Percentiles rank a stretch among this genome's conserved stretches.
phyloP scores from a whole-genome alignment of 2,888 invertebrate genomes.

The Tenthredo distinguenda region DNA sequence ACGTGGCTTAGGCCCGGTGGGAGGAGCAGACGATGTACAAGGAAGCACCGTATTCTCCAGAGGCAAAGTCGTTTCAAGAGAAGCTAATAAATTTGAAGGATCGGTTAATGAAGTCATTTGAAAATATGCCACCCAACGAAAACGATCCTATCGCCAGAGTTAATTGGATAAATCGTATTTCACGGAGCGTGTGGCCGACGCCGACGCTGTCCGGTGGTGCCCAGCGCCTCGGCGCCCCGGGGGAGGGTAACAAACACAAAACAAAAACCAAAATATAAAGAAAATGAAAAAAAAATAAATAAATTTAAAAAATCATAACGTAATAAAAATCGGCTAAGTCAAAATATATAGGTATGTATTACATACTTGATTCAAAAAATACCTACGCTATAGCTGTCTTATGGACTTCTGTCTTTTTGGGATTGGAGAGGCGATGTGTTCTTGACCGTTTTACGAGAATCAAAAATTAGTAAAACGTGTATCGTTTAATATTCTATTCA shows the following conservation, averaged over 20 bases:
- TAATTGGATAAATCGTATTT: constrained; percentile 74
- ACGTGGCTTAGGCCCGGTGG: not conserved
- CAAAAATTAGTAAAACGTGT: constrained; percentile 13
- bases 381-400: not conserved
- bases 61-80: constrained; percentile 19
- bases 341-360: not conserved
- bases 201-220: constrained; percentile 23
- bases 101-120: constrained; percentile 75
- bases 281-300: not conserved
- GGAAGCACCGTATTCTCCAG: constrained; percentile 28
- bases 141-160: constrained; percentile 71
- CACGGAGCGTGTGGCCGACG: constrained; percentile 58
- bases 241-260: constrained; percentile 29
- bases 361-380: not conserved
- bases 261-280: not conserved
- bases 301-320: not conserved
- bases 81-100: constrained; percentile 72
- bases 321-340: not conserved
- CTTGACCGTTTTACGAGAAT: constrained; percentile 2
- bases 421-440: not conserved
- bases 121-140: constrained; percentile 67
- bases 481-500: constrained; percentile 42
- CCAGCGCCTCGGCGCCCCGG: constrained; percentile 8
- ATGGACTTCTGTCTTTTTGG: too few species aligned
- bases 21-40: constrained; percentile 58